Evolutionary conservation across 2,113 vertebrate genomes (phyloP).

Genomic region (Rhabdomys dilectus): DNA sequence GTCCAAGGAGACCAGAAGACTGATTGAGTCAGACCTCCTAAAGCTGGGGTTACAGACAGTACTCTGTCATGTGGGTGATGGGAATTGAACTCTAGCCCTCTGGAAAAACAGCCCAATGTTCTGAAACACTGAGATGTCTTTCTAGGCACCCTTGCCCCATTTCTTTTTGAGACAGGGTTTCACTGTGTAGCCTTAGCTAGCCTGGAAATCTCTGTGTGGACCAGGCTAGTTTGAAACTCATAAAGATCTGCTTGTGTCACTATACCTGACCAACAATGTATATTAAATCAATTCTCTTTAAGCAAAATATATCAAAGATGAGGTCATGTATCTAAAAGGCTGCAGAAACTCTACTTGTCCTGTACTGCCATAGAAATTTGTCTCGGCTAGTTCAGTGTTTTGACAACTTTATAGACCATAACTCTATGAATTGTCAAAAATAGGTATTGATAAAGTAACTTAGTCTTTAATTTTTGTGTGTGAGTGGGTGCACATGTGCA

Average conservation of each 20-base stretch:
- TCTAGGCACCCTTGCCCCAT: too few relatives aligned
- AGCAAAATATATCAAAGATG: not conserved
- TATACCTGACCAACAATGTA: not conserved
- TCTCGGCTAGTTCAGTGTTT: not conserved
- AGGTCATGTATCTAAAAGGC: not conserved
- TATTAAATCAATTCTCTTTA: constrained; percentile 24
- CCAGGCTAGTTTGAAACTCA: not conserved
- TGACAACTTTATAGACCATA: not conserved
- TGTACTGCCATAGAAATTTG: not conserved
- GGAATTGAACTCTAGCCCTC: not conserved
- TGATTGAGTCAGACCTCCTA: not conserved
- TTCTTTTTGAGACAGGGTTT: not conserved
- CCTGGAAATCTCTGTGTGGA: not conserved
- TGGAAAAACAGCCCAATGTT: not conserved
- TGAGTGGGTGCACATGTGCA: not conserved
- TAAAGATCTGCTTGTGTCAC: not conserved
- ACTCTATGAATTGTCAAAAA: not conserved
- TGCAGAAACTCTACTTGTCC: not conserved
- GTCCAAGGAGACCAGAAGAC: not conserved
- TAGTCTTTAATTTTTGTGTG: not conserved
- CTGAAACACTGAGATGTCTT: not conserved
- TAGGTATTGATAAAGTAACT: not conserved
- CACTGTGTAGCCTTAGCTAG: not conserved
- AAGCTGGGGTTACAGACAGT: not conserved
- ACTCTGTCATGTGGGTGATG: not conserved